Conservation (phyloP, 2,113 vertebrate species). For the Australoheros scitulus region DNA sequence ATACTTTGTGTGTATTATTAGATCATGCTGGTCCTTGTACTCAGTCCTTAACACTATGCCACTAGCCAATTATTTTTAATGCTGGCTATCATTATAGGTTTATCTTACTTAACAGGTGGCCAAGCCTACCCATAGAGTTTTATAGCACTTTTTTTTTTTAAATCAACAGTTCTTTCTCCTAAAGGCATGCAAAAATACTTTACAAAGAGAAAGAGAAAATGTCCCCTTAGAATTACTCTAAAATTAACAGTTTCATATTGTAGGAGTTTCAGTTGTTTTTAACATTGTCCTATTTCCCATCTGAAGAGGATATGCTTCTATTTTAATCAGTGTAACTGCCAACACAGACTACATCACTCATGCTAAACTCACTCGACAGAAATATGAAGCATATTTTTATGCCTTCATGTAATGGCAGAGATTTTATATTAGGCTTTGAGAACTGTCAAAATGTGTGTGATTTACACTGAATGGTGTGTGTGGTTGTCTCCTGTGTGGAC, state of each 20-base stretch:
- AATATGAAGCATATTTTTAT: constrained; percentile 18
- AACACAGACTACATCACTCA: not conserved
- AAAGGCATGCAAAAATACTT: not conserved
- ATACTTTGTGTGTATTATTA: not conserved
- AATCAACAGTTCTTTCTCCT: not conserved
- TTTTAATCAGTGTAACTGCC: constrained; percentile 17
- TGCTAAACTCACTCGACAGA: not conserved
- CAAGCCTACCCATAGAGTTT: not conserved
- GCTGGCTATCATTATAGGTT: not conserved
- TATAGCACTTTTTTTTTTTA: not conserved
- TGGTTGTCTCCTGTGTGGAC: not conserved
- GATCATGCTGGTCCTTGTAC: not conserved
- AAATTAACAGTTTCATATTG: not conserved
- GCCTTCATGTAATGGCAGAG: not conserved
- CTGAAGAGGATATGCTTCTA: not conserved
- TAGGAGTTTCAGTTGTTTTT: not conserved
- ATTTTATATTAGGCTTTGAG: not conserved
- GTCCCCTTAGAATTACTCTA: not conserved
- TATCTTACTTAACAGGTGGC: not conserved
- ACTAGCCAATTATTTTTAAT: not conserved
- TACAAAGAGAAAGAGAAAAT: not conserved
- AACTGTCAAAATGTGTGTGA: not conserved
- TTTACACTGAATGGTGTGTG: not conserved
- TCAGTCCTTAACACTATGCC: not conserved
- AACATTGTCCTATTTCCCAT: not conserved